A percentile compares a stretch with the other conserved stretches of the same genome.
Conservation (phyloP, 2,888 invertebrate genomes). For the Ariolimax columbianus region DNA sequence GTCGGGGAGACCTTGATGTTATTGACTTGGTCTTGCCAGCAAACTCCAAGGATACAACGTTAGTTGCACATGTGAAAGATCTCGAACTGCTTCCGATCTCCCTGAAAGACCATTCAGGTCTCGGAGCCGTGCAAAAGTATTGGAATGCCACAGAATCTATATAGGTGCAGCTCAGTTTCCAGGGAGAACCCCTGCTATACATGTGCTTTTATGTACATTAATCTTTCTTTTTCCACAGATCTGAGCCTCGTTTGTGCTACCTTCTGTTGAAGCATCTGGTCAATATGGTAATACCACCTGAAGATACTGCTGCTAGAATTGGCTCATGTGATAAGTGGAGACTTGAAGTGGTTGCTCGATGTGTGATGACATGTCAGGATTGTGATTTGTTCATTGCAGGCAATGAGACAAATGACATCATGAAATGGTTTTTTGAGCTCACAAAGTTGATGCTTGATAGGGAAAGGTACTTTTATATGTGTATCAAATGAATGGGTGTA, state of each 20-base stretch:
- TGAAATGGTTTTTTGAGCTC: slow-evolving; percentile 38
- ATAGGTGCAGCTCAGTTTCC: no score
- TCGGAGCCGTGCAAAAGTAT: no score
- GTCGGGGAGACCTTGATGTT: not conserved
- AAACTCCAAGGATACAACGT: no score
- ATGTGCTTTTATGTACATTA: no score
- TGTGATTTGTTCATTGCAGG: slow-evolving; percentile 33
- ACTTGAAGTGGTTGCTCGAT: slow-evolving; percentile 3
- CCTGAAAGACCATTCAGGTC: no score
- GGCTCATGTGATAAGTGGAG: not conserved
- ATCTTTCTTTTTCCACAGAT: slow-evolving; percentile 7
- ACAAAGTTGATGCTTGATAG: slow-evolving; percentile 34
- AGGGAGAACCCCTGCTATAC: no score
- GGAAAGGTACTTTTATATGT: slow-evolving; percentile 12
- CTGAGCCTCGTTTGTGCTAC: slow-evolving; percentile 34
- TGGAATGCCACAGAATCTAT: no score
- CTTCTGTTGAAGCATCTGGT: slow-evolving; percentile 33
- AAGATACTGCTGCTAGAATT: not conserved
- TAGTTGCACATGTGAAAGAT: no score
- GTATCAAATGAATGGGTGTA: not conserved
- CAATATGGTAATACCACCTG: slow-evolving; percentile 6
- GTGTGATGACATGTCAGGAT: slow-evolving; percentile 19
- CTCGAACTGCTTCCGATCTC: no score
- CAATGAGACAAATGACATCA: slow-evolving; percentile 34
- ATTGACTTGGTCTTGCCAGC: no score